A percentile compares a stretch with the other conserved stretches of the same genome.
These are phyloP conservation scores for Ovis canadensis DNA, from an alignment of 2,113 vertebrate genomes.

Conservation along the genomic window DNA sequence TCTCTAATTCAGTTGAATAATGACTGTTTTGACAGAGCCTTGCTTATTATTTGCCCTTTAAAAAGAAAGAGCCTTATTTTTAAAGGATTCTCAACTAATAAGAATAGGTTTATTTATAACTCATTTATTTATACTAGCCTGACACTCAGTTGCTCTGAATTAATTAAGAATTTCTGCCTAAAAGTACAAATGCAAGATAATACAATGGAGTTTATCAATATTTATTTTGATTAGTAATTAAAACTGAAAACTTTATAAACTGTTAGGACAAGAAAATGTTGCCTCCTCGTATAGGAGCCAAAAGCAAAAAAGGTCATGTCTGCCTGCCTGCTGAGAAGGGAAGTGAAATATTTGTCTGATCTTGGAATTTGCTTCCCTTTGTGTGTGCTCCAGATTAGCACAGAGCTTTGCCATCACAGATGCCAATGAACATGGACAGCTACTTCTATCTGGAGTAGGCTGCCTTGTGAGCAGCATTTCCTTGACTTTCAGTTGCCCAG, in stretches of 20 bases:
- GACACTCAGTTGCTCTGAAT: background rate
- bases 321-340: background rate
- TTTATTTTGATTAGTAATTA: conserved; percentile 40
- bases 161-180: background rate
- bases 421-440: too few relatives aligned
- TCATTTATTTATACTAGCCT: background rate
- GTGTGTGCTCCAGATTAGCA: background rate
- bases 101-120: background rate
- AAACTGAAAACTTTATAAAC: background rate
- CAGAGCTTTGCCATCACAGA: background rate
- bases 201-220: background rate
- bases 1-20: background rate
- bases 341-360: background rate
- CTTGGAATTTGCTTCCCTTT: background rate
- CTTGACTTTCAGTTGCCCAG: background rate
- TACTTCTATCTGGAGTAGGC: background rate
- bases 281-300: background rate
- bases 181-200: background rate
- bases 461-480: background rate
- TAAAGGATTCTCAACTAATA: background rate
- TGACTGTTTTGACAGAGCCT: background rate
- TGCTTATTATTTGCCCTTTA: background rate
- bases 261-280: background rate
- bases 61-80: background rate
- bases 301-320: background rate